phyloP scores from a whole-genome alignment of 2,113 vertebrate species.

The Ramphastos sulfuratus region DNA sequence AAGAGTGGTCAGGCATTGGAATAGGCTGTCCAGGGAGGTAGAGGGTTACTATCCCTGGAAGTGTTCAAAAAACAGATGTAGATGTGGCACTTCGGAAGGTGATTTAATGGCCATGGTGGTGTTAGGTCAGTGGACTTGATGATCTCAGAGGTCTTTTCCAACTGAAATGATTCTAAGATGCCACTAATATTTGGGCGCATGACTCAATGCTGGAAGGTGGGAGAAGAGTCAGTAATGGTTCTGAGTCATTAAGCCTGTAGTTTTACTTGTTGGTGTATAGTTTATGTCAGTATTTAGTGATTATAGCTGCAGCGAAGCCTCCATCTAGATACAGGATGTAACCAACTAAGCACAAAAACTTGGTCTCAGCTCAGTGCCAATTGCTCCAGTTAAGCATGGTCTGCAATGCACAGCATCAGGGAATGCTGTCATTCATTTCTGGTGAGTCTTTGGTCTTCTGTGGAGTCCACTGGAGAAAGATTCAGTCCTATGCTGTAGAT shows the following conservation, averaged over 20 bases:
- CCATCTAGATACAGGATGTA: background rate
- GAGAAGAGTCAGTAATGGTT: background rate
- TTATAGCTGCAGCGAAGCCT: background rate
- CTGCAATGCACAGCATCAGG: background rate
- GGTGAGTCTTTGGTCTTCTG: background rate
- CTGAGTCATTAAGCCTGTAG: slow-evolving; percentile 12
- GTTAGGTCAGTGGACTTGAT: too few species aligned
- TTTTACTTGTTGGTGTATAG: background rate
- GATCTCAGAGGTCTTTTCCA: too few species aligned
- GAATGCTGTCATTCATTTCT: background rate
- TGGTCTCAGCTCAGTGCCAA: background rate
- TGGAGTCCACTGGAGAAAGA: background rate
- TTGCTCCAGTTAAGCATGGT: background rate
- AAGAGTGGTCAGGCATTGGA: too few species aligned
- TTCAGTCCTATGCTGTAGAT: background rate
- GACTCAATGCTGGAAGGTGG: background rate
- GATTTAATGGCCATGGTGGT: too few species aligned
- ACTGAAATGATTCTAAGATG: background rate
- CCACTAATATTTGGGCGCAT: background rate
- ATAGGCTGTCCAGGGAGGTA: too few species aligned
- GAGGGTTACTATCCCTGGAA: too few species aligned
- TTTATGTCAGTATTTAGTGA: background rate
- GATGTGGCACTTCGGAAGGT: too few species aligned
- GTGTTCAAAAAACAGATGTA: too few species aligned
- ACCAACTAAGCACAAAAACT: background rate